phyloP scores from a whole-genome alignment of 1,140 invertebrate species.

The Eupeodes corollae region DNA sequence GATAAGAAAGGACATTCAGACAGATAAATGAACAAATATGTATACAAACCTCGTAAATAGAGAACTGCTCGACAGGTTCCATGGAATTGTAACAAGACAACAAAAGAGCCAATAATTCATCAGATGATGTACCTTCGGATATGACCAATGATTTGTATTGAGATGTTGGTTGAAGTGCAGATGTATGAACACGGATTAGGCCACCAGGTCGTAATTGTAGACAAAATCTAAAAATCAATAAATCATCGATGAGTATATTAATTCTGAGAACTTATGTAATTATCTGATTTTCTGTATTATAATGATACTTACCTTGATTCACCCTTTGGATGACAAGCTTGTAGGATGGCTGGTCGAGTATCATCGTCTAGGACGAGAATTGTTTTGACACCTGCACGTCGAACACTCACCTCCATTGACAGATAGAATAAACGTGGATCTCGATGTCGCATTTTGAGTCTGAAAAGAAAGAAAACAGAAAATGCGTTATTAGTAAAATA shows the following conservation, averaged over 20 bases:
- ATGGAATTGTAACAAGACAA: slow-evolving; percentile 74
- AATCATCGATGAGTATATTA: background rate
- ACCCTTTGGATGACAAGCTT: slow-evolving; percentile 82
- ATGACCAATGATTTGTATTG: slow-evolving; percentile 86
- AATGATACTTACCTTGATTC: slow-evolving; percentile 60
- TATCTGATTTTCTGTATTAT: background rate
- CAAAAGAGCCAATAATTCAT: slow-evolving; percentile 75
- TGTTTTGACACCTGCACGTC: slow-evolving; percentile 66
- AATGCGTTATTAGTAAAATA: background rate
- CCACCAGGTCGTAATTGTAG: slow-evolving; percentile 74
- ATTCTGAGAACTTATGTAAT: background rate
- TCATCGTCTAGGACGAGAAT: slow-evolving; percentile 78
- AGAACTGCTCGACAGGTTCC: slow-evolving; percentile 74
- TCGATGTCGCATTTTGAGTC: slow-evolving; percentile 68
- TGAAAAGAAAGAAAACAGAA: background rate
- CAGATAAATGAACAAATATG: no score
- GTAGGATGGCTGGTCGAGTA: slow-evolving; percentile 72
- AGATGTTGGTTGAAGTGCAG: slow-evolving; percentile 76
- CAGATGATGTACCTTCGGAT: slow-evolving; percentile 78
- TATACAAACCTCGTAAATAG: slow-evolving; percentile 70
- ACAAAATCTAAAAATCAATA: slow-evolving; percentile 57
- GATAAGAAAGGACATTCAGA: no score
- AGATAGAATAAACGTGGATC: slow-evolving; percentile 87
- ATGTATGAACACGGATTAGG: slow-evolving; percentile 81
- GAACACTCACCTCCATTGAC: slow-evolving; percentile 83